Conservation (phyloP, 2,797 vertebrate species). For the Catostomus latipinnis region DNA sequence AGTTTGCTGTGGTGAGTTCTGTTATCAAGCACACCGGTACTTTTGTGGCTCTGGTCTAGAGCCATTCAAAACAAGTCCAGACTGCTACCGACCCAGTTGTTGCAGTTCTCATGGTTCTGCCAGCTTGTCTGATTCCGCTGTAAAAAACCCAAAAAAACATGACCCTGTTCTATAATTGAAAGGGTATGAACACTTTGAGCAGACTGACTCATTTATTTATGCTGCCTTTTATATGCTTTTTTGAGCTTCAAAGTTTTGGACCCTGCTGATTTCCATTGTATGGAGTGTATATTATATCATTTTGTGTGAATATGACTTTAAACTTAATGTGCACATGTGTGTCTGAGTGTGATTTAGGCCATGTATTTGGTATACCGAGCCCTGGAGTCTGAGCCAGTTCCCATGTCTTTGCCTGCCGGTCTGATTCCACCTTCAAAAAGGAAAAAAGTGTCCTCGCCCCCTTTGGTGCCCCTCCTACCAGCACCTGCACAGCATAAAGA, state of each 20-base stretch:
- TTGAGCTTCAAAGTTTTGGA: too few relatives aligned
- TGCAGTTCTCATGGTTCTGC: not conserved
- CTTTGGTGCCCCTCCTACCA: slow-evolving; percentile 83
- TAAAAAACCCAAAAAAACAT: not conserved
- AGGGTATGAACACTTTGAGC: too few relatives aligned
- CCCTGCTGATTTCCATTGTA: too few relatives aligned
- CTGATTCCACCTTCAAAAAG: slow-evolving; percentile 96
- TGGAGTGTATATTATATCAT: not conserved
- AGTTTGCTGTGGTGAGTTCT: slow-evolving; percentile 90
- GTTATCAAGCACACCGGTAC: slow-evolving; percentile 77
- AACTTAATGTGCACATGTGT: not conserved
- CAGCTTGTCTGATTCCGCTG: not conserved
- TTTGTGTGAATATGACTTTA: too few relatives aligned
- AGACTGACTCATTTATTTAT: too few relatives aligned
- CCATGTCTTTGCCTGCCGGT: slow-evolving; percentile 90
- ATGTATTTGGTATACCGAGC: slow-evolving; percentile 99
- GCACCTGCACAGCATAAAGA: slow-evolving; percentile 88
- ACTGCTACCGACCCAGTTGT: not conserved
- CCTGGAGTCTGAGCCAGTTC: slow-evolving; percentile 94
- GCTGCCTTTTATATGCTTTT: too few relatives aligned
- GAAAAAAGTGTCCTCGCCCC: slow-evolving; percentile 84
- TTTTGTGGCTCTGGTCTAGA: not conserved
- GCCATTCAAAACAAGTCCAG: not conserved
- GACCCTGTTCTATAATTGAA: not conserved
- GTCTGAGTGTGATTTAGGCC: slow-evolving; percentile 77